Percentiles rank a stretch among this genome's conserved stretches.
These are phyloP conservation scores for Seira ritae DNA, from an alignment of 2,888 invertebrate genomes.

Conservation along the genomic window DNA sequence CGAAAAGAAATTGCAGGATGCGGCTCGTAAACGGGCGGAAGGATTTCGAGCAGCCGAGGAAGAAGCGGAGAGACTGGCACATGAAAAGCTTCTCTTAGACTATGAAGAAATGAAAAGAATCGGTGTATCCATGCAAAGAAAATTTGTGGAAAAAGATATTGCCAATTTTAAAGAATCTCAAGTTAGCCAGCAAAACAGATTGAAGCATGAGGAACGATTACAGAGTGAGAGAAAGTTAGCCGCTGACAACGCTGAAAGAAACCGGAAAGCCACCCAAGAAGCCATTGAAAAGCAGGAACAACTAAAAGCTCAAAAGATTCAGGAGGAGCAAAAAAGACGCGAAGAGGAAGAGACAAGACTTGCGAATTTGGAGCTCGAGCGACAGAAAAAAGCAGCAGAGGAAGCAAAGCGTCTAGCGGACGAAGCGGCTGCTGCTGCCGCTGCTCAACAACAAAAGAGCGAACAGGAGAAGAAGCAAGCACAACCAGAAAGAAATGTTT, in stretches of 20 bases:
- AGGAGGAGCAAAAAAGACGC: constrained; percentile 27
- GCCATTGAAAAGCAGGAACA: constrained; percentile 31
- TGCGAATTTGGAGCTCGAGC: constrained; percentile 21
- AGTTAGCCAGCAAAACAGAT: constrained; percentile 3
- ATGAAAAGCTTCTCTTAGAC: not conserved
- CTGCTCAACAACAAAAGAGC: not conserved
- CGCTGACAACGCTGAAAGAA: constrained; percentile 2
- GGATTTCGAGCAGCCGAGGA: not conserved
- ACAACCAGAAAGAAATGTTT: constrained; percentile 24
- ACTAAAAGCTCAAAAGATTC: constrained; percentile 37
- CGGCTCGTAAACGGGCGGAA: not conserved
- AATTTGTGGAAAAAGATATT: constrained; percentile 14
- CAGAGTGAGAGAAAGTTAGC: constrained; percentile 33
- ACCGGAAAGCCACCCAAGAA: constrained; percentile 33
- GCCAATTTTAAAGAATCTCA: constrained; percentile 20
- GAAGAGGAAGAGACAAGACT: constrained; percentile 23
- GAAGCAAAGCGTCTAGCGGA: constrained; percentile 38
- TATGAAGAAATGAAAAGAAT: not conserved
- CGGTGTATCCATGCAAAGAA: constrained; percentile 5
- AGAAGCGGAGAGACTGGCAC: not conserved
- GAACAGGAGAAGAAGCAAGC: constrained; percentile 12
- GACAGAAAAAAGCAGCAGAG: constrained; percentile 19
- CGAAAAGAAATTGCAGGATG: constrained; percentile 11
- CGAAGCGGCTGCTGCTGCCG: constrained; percentile 32
- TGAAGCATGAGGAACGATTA: constrained; percentile 24